Evolutionary conservation across 2,888 invertebrate genomes (phyloP).

Genomic region (Temnothorax rugatulus): DNA sequence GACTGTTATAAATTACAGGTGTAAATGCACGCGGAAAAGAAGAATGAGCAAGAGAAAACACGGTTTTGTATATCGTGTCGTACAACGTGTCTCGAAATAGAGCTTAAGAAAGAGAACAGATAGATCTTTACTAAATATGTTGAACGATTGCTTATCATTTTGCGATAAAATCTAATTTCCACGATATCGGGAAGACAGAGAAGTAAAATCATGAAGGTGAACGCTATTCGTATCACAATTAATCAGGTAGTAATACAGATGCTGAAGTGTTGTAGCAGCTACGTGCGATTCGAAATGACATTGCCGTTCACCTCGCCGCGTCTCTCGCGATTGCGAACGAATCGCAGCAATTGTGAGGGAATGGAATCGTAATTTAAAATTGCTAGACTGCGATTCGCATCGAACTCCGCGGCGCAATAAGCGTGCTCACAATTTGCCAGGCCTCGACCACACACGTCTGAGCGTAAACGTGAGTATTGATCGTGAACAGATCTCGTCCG

Average conservation of each 20-base stretch:
- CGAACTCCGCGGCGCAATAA: slow-evolving; percentile 25
- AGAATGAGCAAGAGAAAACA: slow-evolving; percentile 33
- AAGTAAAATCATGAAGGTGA: neutral
- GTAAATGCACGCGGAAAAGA: slow-evolving; percentile 40
- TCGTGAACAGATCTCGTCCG: slow-evolving; percentile 41
- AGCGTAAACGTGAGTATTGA: slow-evolving; percentile 39
- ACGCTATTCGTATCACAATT: slow-evolving; percentile 11
- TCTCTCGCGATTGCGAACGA: slow-evolving; percentile 26
- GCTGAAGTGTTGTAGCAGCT: neutral
- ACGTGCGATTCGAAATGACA: slow-evolving; percentile 10
- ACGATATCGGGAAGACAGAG: neutral
- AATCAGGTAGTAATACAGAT: neutral
- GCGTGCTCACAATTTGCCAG: slow-evolving; percentile 26
- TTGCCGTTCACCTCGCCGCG: neutral
- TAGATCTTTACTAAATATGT: neutral
- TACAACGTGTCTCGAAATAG: neutral
- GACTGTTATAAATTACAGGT: slow-evolving; percentile 61
- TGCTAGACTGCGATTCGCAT: slow-evolving; percentile 16
- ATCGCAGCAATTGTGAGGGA: slow-evolving; percentile 22
- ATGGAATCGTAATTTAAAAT: slow-evolving; percentile 41
- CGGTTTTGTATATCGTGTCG: slow-evolving; percentile 19
- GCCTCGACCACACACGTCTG: slow-evolving; percentile 30
- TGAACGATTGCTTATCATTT: neutral
- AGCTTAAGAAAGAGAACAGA: neutral
- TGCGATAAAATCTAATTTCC: neutral